These are phyloP conservation scores for Epistrophe eligans DNA, from an alignment of 2,888 invertebrate genomes.

Conservation along the genomic window DNA sequence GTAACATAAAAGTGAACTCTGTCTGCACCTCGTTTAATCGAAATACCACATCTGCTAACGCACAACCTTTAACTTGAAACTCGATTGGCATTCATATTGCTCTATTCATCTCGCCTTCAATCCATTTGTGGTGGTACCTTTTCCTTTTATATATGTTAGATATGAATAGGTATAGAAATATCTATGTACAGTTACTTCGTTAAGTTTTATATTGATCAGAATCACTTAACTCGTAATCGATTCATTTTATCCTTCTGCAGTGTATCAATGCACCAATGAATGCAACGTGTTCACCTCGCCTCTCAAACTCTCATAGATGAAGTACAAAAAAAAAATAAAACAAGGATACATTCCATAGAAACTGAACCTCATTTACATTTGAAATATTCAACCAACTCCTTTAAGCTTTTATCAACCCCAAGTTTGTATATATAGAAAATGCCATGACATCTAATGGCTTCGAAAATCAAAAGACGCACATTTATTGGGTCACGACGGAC, in stretches of 20 bases:
- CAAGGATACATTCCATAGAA: neutral
- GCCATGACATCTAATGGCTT: constrained; percentile 56
- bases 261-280: constrained; percentile 67
- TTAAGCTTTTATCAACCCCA: constrained; percentile 1
- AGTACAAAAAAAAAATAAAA: neutral
- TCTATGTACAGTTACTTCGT: constrained; percentile 19
- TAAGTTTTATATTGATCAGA: constrained; percentile 54
- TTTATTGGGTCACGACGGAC: constrained; percentile 66
- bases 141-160: neutral
- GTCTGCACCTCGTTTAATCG: constrained; percentile 31
- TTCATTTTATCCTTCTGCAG: constrained; percentile 68
- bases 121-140: constrained; percentile 8
- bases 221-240: constrained; percentile 73
- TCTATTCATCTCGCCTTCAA: constrained; percentile 48
- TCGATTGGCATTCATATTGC: constrained; percentile 56
- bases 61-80: constrained; percentile 40
- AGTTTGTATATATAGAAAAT: constrained; percentile 20
- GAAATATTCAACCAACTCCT: constrained; percentile 28
- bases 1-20: constrained; percentile 4
- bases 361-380: constrained; percentile 57
- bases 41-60: constrained; percentile 56
- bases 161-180: neutral
- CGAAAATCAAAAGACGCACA: constrained; percentile 73
- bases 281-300: constrained; percentile 46
- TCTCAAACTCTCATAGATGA: constrained; percentile 6